phyloP scores from a whole-genome alignment of 2,888 invertebrate species.

The Myopa testacea region DNA sequence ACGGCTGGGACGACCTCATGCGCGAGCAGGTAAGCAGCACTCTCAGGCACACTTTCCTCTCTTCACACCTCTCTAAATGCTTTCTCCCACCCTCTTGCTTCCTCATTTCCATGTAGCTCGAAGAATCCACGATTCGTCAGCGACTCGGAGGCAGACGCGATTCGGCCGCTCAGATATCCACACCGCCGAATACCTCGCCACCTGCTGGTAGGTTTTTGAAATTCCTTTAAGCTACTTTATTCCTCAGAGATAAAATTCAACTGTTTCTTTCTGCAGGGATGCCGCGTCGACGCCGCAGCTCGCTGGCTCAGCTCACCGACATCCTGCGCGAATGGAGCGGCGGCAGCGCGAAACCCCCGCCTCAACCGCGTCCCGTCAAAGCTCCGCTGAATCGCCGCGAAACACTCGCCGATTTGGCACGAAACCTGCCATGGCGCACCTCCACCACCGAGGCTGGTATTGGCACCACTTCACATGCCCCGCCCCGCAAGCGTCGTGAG shows the following conservation, averaged over 20 bases:
- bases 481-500: constrained; percentile 82
- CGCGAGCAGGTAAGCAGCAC: constrained; percentile 76
- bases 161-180: constrained; percentile 91
- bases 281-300: constrained; percentile 83
- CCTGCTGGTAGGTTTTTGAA: constrained; percentile 58
- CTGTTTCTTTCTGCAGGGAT: constrained; percentile 66
- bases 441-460: constrained; percentile 71
- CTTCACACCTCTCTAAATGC: not conserved
- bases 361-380: constrained; percentile 56
- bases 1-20: constrained; percentile 93
- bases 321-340: constrained; percentile 89
- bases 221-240: too few relatives aligned
- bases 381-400: constrained; percentile 85
- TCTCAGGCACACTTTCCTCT: not conserved
- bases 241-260: not conserved
- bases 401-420: constrained; percentile 87
- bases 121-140: constrained; percentile 87
- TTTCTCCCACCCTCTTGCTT: not conserved
- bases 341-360: constrained; percentile 70
- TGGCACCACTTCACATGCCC: constrained; percentile 59
- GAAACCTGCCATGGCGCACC: constrained; percentile 85
- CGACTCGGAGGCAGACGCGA: constrained; percentile 87
- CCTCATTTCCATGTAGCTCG: constrained; percentile 66
- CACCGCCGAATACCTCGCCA: constrained; percentile 84
- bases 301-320: constrained; percentile 89